phyloP scores from a whole-genome alignment of 2,888 invertebrate genomes.

The Ommatoiulus sabulosus region DNA sequence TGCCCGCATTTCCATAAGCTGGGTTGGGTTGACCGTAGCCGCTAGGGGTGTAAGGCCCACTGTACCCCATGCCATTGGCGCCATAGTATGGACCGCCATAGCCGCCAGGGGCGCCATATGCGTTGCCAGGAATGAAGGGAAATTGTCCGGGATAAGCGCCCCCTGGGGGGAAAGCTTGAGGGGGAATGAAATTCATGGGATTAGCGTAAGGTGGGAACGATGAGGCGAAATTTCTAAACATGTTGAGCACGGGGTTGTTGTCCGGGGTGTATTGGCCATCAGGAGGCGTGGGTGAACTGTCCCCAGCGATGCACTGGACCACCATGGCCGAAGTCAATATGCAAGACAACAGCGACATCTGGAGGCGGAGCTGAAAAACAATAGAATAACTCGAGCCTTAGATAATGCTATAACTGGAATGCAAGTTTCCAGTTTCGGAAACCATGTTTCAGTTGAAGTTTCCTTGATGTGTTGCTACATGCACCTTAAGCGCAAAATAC shows the following conservation, averaged over 20 bases:
- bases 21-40: not conserved
- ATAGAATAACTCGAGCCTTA: too few relatives aligned
- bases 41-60: not conserved
- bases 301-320: too few relatives aligned
- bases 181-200: conserved; percentile 32
- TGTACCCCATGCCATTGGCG: not conserved
- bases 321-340: too few relatives aligned
- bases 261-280: not conserved
- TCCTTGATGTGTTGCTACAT: too few relatives aligned
- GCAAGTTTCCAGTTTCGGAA: too few relatives aligned
- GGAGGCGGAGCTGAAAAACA: too few relatives aligned
- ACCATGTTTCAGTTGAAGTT: too few relatives aligned
- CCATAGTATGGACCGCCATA: not conserved
- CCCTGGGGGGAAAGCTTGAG: not conserved
- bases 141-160: not conserved
- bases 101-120: not conserved
- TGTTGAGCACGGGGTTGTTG: not conserved
- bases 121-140: not conserved
- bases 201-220: conserved; percentile 36
- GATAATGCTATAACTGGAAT: too few relatives aligned
- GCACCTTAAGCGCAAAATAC: too few relatives aligned
- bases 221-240: conserved; percentile 15
- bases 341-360: too few relatives aligned
- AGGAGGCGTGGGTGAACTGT: too few relatives aligned
- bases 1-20: not conserved